Conservation (phyloP, 2,888 invertebrate genomes). For the Merodon equestris region DNA sequence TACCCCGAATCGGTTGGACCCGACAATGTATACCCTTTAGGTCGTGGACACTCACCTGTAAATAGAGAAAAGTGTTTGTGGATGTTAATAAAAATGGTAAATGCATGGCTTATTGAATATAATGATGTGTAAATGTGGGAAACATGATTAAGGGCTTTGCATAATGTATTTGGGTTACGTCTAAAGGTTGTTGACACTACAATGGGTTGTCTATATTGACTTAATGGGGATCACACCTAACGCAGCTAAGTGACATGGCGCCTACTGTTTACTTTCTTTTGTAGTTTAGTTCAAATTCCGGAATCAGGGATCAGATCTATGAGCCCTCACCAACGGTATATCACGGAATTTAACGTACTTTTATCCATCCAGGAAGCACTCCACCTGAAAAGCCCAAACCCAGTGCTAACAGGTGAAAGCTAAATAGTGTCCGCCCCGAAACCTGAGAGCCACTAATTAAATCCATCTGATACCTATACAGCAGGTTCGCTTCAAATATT, state of each 20-base stretch:
- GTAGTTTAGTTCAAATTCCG: no score
- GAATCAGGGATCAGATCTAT: no score
- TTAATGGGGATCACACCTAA: no score
- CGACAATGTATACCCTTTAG: background rate
- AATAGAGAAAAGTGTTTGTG: background rate
- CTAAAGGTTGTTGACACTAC: no score
- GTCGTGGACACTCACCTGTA: slow-evolving; percentile 24
- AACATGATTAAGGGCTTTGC: background rate
- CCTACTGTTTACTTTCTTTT: no score
- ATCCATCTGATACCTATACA: slow-evolving; percentile 27
- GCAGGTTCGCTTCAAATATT: slow-evolving; percentile 43
- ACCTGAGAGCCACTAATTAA: slow-evolving; percentile 36
- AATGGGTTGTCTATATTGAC: no score
- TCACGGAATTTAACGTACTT: no score
- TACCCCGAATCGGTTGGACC: background rate
- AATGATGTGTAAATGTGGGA: slow-evolving; percentile 1
- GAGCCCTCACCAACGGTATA: no score
- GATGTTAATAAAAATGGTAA: slow-evolving; percentile 22
- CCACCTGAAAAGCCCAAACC: background rate
- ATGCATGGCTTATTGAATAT: background rate
- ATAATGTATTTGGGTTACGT: no score
- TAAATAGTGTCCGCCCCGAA: slow-evolving; percentile 10
- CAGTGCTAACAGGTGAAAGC: no score
- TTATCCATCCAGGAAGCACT: background rate
- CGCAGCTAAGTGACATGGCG: no score